Percentiles rank a stretch among this genome's conserved stretches.
phyloP scores from a whole-genome alignment of 64 coral and sea anemone genomes.

The Anthopleura sola region DNA sequence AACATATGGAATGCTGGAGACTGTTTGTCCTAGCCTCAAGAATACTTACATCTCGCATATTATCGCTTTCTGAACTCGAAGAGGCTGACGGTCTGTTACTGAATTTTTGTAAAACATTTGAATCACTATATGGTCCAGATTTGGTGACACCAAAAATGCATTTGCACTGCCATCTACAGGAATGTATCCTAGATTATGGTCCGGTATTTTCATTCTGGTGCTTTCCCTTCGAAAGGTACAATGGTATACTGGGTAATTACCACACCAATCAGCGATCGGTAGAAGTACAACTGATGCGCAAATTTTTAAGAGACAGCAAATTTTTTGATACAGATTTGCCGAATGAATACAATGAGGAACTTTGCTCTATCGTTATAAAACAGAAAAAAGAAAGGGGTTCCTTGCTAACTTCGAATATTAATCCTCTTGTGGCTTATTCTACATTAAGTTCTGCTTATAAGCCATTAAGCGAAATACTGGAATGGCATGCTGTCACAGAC shows the following conservation, averaged over 20 bases:
- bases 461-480: no score
- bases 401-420: no score
- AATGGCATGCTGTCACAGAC: no score
- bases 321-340: no score
- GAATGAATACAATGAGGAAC: no score
- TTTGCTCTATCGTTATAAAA: no score
- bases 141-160: constrained; percentile 80
- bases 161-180: constrained; percentile 51
- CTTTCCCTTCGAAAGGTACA: constrained; percentile 48
- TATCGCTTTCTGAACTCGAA: constrained; percentile 19
- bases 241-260: constrained; percentile 64
- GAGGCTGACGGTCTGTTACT: constrained; percentile 28
- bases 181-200: constrained; percentile 56
- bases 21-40: constrained; percentile 55
- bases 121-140: constrained; percentile 54
- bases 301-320: constrained; percentile 2
- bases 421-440: no score
- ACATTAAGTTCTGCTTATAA: no score
- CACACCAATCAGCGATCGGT: constrained; percentile 49
- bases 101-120: constrained; percentile 41
- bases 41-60: constrained; percentile 8
- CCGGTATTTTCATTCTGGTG: constrained; percentile 47
- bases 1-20: constrained; percentile 56
- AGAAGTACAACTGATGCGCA: constrained; percentile 67
- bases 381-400: no score